These are phyloP conservation scores for Casuarius casuarius DNA, from an alignment of 2,113 vertebrate species.

Conservation along the genomic window DNA sequence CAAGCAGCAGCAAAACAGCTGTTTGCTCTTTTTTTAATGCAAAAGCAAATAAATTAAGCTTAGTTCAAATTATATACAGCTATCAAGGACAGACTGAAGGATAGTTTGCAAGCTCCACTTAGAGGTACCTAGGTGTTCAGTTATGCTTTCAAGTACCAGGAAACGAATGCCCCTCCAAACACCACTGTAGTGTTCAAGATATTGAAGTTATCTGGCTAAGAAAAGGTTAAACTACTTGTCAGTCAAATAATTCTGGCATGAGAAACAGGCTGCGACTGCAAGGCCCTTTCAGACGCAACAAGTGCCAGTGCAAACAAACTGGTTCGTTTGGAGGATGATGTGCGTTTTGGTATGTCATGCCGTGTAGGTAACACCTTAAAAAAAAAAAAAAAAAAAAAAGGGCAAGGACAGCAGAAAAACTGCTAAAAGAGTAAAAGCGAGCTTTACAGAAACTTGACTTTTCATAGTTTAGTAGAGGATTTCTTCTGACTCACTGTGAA, in stretches of 20 bases:
- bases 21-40: neutral
- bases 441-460: neutral
- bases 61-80: neutral
- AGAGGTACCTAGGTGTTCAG: neutral
- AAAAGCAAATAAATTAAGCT: neutral
- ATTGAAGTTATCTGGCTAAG: rapidly evolving
- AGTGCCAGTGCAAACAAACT: neutral
- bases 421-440: neutral
- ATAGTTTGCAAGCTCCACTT: neutral
- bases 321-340: rapidly evolving
- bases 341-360: neutral
- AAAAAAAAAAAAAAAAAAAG: neutral
- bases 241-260: rapidly evolving
- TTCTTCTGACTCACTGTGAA: neutral
- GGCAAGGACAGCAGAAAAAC: neutral
- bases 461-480: neutral
- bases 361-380: neutral
- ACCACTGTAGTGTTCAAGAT: rapidly evolving
- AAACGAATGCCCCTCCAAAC: neutral
- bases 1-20: neutral
- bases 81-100: neutral
- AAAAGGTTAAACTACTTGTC: neutral
- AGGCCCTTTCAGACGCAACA: neutral
- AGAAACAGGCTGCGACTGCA: neutral
- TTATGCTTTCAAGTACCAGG: neutral